Evolutionary conservation across 2,888 invertebrate species (phyloP).

Genomic region (Rhamnusium bicolor): DNA sequence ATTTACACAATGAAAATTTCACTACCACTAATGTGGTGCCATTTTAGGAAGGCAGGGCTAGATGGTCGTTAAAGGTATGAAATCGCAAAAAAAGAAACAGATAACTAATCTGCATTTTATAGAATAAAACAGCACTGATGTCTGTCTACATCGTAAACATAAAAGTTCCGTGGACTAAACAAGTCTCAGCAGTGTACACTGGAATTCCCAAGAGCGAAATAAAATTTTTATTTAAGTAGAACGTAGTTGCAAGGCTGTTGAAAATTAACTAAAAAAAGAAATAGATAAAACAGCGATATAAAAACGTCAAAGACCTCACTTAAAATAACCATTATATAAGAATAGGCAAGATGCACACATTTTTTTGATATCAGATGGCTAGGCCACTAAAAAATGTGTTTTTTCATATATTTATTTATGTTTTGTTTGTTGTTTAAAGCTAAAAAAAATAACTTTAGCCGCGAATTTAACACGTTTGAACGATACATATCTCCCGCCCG

Average conservation of each 20-base stretch:
- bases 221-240: constrained; percentile 11
- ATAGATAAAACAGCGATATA: not conserved
- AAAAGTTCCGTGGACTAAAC: constrained; percentile 12
- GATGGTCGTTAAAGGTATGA: not conserved
- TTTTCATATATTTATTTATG: no score
- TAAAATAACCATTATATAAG: not conserved
- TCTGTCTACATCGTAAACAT: constrained; percentile 14
- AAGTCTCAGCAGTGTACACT: not conserved
- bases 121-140: not conserved
- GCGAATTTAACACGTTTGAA: no score
- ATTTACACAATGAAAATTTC: no score
- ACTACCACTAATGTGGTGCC: not conserved
- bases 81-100: not conserved
- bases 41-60: not conserved
- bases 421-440: no score
- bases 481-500: no score
- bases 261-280: not conserved
- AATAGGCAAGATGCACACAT: no score
- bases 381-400: no score
- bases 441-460: no score
- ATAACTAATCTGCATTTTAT: constrained; percentile 7
- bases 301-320: constrained; percentile 9
- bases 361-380: no score
- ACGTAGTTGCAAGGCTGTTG: constrained; percentile 6
- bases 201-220: constrained; percentile 7